Evolutionary conservation across 2,797 vertebrate genomes (phyloP).

Genomic region (Chaetophractus vellerosus): DNA sequence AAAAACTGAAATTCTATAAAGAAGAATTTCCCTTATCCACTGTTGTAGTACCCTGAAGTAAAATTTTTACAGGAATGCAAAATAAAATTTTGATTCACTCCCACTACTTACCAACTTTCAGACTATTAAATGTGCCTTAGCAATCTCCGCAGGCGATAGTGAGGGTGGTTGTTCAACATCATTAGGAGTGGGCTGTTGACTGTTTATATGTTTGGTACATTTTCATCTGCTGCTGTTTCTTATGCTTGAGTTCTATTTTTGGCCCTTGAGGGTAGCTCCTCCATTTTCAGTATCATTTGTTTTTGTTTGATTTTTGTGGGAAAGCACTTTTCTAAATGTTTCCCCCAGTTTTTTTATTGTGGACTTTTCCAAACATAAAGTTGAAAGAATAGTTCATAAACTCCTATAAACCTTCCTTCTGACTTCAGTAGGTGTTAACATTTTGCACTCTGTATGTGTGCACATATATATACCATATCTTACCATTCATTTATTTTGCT

Average conservation of each 20-base stretch:
- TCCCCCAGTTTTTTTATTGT: slow-evolving; percentile 2
- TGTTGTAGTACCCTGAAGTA: background rate
- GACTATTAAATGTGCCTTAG: background rate
- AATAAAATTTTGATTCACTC: background rate
- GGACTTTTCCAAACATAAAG: slow-evolving; percentile 17
- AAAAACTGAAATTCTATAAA: background rate
- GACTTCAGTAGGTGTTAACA: background rate
- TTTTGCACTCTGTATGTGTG: background rate
- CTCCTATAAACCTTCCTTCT: background rate
- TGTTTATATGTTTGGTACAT: background rate
- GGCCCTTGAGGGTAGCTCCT: background rate
- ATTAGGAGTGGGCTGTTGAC: background rate
- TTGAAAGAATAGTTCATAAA: slow-evolving; percentile 12
- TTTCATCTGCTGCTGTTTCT: background rate
- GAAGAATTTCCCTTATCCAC: background rate
- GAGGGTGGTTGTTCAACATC: background rate
- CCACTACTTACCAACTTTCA: background rate
- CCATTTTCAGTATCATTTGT: background rate
- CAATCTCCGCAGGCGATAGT: background rate
- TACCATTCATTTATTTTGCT: background rate
- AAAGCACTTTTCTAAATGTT: background rate
- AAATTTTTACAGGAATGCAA: background rate
- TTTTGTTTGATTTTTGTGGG: slow-evolving; percentile 9
- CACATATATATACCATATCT: background rate
- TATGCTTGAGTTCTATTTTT: background rate